phyloP scores from a whole-genome alignment of 2,797 vertebrate genomes.

The Phoxinus dragarum region DNA sequence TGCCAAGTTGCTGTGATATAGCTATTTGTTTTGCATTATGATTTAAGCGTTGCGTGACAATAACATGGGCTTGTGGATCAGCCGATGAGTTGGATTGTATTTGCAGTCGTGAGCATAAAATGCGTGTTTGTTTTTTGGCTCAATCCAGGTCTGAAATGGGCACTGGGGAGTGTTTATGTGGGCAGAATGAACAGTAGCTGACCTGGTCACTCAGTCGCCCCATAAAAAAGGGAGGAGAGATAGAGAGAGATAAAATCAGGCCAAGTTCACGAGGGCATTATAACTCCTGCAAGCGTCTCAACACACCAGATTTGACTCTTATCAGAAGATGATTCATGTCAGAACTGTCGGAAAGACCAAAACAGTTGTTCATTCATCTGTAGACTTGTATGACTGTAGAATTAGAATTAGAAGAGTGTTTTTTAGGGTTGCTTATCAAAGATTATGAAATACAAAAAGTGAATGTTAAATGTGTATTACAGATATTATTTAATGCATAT shows the following conservation, averaged over 20 bases:
- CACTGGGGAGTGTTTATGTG: conserved; percentile 61
- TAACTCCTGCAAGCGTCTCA: conserved; percentile 35
- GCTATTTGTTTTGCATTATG: conserved; percentile 65
- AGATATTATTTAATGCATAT: neutral
- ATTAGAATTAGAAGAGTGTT: neutral
- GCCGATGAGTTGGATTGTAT: conserved; percentile 25
- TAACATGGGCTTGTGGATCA: conserved; percentile 37
- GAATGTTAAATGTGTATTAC: neutral
- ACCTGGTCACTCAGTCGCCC: conserved; percentile 53
- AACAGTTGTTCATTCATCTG: neutral
- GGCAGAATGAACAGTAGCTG: conserved; percentile 60
- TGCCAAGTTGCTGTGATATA: conserved; percentile 53
- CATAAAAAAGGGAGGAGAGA: conserved; percentile 59
- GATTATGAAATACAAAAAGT: neutral
- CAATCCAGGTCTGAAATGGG: conserved; percentile 53
- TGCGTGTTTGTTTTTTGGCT: conserved; percentile 37
- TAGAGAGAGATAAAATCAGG: conserved; percentile 57
- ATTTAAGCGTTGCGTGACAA: conserved; percentile 29
- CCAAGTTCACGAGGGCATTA: conserved; percentile 58
- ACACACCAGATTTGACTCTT: conserved; percentile 38
- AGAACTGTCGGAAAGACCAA: neutral
- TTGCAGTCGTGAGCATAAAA: conserved; percentile 30
- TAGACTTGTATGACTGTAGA: neutral
- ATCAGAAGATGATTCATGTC: conserved; percentile 29
- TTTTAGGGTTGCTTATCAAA: neutral